phyloP scores from a whole-genome alignment of 2,797 vertebrate genomes.

The Glossophaga mutica region DNA sequence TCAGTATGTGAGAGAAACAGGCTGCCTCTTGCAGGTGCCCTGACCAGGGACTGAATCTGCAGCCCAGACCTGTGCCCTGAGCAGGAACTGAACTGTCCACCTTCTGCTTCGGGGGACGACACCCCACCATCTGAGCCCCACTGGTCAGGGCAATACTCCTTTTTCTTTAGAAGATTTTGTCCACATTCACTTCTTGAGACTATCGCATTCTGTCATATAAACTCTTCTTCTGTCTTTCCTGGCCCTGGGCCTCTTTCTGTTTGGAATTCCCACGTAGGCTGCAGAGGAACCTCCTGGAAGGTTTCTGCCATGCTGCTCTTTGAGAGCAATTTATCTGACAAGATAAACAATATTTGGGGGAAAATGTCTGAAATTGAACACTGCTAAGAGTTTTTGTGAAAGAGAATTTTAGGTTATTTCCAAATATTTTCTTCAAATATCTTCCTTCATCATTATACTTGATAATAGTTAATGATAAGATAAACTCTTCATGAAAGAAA shows the following conservation, averaged over 20 bases:
- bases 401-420: slow-evolving; percentile 43
- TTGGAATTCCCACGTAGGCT: not conserved
- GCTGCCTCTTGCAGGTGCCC: not conserved
- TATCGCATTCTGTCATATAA: not conserved
- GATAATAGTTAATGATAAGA: not conserved
- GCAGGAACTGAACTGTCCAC: not conserved
- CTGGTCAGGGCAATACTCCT: not conserved
- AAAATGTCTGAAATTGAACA: not conserved
- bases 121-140: not conserved
- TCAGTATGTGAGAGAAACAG: not conserved
- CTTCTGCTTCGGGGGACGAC: too few species aligned
- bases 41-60: too few species aligned
- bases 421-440: not conserved
- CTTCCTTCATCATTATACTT: not conserved
- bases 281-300: not conserved
- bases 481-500: slow-evolving; percentile 13
- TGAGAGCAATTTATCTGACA: not conserved
- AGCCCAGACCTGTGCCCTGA: not conserved
- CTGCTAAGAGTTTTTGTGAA: not conserved
- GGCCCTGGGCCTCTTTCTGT: not conserved
- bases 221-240: not conserved
- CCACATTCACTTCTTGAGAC: not conserved
- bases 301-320: not conserved
- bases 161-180: not conserved
- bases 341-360: not conserved